Evolutionary conservation across 2,113 vertebrate genomes (phyloP), one percentile per base, ranked within the genome.

Genomic region (Theristicus caerulescens): DNA sequence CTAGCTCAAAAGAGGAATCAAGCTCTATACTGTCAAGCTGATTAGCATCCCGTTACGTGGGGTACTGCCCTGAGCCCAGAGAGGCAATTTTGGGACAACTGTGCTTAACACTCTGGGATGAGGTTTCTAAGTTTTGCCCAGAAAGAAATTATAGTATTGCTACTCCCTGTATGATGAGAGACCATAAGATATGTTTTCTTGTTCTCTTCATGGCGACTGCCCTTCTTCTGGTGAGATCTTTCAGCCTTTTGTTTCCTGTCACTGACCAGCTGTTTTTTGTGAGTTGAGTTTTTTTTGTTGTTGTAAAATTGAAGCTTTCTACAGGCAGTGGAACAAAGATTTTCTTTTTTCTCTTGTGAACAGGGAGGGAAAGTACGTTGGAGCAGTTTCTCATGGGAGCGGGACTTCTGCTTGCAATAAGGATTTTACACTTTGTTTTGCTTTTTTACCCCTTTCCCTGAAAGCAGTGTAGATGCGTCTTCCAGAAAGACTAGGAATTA

Each of bases 221-320:
- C 93, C 69, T 88, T 96, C 88, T 76, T 93, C 65, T 83, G 61
- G 34, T 82, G 93, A 93, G 73, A 91, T 84, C 86, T 92, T 77
- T 92, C 87, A 97, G 80, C 64, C 86, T 92, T 97, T 97, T 97
- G 93, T 96, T 92, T 94, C 82, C 85, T 85, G 77, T 93, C 65
- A 40, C 86, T 93, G 93, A 72, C 94, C 93, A 96, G 89, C 90
- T 88, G 93, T 11, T 84, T 96, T 95, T 84, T 95, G 92, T 96
- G 96, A 91, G 96, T 83, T 69, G 88, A 76, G 86, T 51, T 62
- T 95, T 62, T 95, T 49, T 96, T 94, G 70, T 95, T 95, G 93
- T 88, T 70, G 82, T 96, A 96, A 95, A 94, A 96, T 67, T 64
- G 86, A 82, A 94, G 91, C 89, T 96, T 93, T 95, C 49, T 92